Evolutionary conservation across 2,888 invertebrate genomes (phyloP).

Genomic region (Platycheirus albimanus): DNA sequence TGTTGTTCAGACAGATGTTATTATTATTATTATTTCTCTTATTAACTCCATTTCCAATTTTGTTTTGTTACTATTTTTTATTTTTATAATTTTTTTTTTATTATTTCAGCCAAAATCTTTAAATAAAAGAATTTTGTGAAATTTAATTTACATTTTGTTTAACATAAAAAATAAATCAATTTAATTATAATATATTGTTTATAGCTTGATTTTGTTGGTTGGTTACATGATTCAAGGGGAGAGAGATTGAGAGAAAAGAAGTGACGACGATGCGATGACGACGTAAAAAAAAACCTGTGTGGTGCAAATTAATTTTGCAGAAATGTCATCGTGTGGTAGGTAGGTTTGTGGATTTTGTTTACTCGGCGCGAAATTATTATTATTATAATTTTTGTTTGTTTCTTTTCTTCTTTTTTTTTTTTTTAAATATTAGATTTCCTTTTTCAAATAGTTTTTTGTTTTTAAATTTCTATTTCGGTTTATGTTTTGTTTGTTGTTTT

Average conservation of each 20-base stretch:
- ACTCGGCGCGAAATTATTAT: conserved; percentile 51
- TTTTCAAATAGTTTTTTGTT: conserved; percentile 63
- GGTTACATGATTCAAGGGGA: conserved; percentile 38
- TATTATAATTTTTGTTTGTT: conserved; percentile 20
- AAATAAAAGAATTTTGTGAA: conserved; percentile 63
- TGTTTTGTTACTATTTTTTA: no score
- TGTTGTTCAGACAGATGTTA: conserved; percentile 52
- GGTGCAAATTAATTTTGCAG: conserved; percentile 69
- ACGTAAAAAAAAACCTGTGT: conserved; percentile 33
- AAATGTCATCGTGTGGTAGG: conserved; percentile 59
- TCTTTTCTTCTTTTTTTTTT: conserved; percentile 24
- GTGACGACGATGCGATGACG: conserved; percentile 29
- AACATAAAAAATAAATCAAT: conserved; percentile 63
- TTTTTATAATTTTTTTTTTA: no score
- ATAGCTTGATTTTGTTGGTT: conserved; percentile 41
- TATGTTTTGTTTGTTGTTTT: conserved; percentile 38
- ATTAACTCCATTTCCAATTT: conserved; percentile 9
- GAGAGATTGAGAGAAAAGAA: conserved; percentile 22
- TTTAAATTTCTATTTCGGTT: conserved; percentile 62
- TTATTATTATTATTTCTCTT: conserved; percentile 56
- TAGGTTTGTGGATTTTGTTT: conserved; percentile 53
- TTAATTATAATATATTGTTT: conserved; percentile 25
- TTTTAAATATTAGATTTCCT: conserved; percentile 27
- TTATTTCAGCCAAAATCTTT: conserved; percentile 65
- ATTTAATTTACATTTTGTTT: conserved; percentile 69